Evolutionary conservation across 2,888 invertebrate genomes (phyloP), one percentile per base, ranked within the genome.

Genomic region (Agrotis segetum): DNA sequence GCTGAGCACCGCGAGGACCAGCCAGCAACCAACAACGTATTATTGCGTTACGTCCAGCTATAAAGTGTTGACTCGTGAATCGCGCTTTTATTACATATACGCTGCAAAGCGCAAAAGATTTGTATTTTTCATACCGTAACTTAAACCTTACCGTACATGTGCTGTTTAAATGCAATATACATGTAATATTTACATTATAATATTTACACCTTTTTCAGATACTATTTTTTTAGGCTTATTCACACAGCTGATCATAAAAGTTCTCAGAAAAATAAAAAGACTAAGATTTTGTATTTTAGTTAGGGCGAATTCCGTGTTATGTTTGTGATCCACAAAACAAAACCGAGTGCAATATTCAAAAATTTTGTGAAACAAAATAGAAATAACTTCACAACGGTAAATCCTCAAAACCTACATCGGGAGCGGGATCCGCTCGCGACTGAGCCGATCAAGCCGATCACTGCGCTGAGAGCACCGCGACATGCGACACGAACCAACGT

Each of bases 11-110:
- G 56, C 47, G 24, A 68, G 47, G 47, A 19, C 16, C 13, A n/a
- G 19, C 24, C 61, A 53, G 49, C 21, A 14, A 40, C 29, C 6
- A 16, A 7, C 13, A 16, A 3, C 2, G 7, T n/a, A 13, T 46
- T 49, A 58, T 49, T 61, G 55, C 21, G 49, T 61, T 34, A 64
- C 14, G 52, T 58, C 56, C 50, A 34, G 49, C 61, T 79, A 46
- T 67, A 47, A 50, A 60, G 14, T 53, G 34, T 19, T 67, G 21
- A 21, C n/a, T 55, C 44, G 7, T 5, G 19, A 16, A 14, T 53
- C 44, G 3, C 11, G 19, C 34, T 59, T 67, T 49, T 59, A 73
- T 79, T 62, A n/a, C 56, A 16, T n/a, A 34, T 62, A 24, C 19
- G n/a, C 56, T 53, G 56, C 40, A 49, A 47, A 44, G 9, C 55